Evolutionary conservation across 1,140 invertebrate species (phyloP), one percentile per base, ranked within the genome.

Genomic region (Pseudomyrmex flavicornis): DNA sequence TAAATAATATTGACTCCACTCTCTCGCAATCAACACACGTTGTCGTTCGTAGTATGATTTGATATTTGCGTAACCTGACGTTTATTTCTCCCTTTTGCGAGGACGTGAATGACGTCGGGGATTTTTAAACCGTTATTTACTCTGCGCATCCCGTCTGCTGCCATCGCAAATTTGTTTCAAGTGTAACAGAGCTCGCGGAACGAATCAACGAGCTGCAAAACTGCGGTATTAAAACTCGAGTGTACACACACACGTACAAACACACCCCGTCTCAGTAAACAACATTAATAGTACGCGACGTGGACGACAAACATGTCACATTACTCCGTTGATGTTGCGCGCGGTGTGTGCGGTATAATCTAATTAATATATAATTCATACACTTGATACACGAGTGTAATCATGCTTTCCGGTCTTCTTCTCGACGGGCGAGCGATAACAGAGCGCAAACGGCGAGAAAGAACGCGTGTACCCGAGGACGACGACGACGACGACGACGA

Each of bases 301-400:
- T 20, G 50, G 12, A 35, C 50, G 20, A 44, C n/a, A 72, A 44
- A 46, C 12, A 26, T 54, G 20, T 66, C 48, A 10, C 48, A 15
- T 77, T 79, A 79, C 13, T 12, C 48, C 5, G 7, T 66, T 44
- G 26, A 0, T 59, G 10, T 20, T 12, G 44, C 66, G 17, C 26
- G 22, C 46, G 17, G 50, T 50, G 13, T 35, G 13, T 35, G 62
- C 1, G 15, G 26, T 17, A n/a, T 26, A 52, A 35, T 61, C 54
- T 50, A 80, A 80, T 80, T 80, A 80, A 80, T 72, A 72, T 17
- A 80, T 70, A 80, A 80, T 54, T 77, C 48, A 66, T 10, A 4
- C 35, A 66, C 66, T 74, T 59, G 61, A 61, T 59, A 22, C 54
- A 56, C 35, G 20, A 80, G 59, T 48, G 44, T 44, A 80, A 72